Conservation (phyloP, 2,113 vertebrate species). For the Scomber scombrus region DNA sequence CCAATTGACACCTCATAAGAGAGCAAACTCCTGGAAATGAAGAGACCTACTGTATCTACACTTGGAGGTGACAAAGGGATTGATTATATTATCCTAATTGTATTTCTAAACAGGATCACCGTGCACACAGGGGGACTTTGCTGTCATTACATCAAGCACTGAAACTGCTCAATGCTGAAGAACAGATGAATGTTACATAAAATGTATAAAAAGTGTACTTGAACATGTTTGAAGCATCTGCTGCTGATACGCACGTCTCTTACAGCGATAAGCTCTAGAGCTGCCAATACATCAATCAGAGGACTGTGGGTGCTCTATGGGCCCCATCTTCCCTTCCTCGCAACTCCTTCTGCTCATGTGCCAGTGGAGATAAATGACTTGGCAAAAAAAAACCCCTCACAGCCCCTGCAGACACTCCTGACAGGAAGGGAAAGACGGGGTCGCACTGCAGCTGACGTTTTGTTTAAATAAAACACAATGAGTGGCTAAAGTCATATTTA, state of each 20-base stretch:
- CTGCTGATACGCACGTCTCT: not conserved
- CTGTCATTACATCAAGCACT: constrained; percentile 5
- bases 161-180: constrained; percentile 7
- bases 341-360: constrained; percentile 53
- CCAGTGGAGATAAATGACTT: constrained; percentile 75
- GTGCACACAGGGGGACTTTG: constrained; percentile 2
- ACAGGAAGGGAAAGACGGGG: constrained; percentile 55
- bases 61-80: constrained; percentile 54
- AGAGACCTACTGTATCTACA: constrained; percentile 47
- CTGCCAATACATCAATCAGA: constrained; percentile 35
- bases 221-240: constrained; percentile 16
- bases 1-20: constrained; percentile 60
- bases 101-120: constrained; percentile 40
- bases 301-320: constrained; percentile 18
- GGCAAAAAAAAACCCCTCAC: constrained; percentile 47
- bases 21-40: constrained; percentile 40
- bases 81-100: constrained; percentile 51
- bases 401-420: constrained; percentile 33
- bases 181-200: constrained; percentile 20
- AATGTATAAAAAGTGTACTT: constrained; percentile 9
- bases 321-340: constrained; percentile 60
- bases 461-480: constrained; percentile 49
- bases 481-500: constrained; percentile 19
- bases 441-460: constrained; percentile 46
- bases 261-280: constrained; percentile 33